A percentile compares a stretch with the other conserved stretches of the same genome.
Conservation (phyloP, 2,888 invertebrate species). For the Drosophila gaucha region DNA sequence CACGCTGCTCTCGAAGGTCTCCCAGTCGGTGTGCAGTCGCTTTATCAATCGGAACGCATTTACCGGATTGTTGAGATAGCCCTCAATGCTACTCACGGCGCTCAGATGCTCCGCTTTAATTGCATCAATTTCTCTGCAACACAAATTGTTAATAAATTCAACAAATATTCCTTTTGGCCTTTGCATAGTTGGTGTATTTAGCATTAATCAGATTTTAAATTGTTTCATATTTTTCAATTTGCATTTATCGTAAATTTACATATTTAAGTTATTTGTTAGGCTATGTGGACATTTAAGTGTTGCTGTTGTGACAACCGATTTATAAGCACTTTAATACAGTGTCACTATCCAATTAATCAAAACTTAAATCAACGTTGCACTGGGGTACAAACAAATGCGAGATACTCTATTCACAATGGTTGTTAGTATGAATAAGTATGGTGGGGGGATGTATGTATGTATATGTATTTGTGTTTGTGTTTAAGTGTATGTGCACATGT, state of each 20-base stretch:
- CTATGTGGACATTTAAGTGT: slow-evolving; percentile 11
- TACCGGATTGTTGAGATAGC: slow-evolving; percentile 95
- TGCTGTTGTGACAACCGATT: slow-evolving; percentile 23
- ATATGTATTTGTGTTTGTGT: too few relatives aligned
- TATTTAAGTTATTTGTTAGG: slow-evolving; percentile 18
- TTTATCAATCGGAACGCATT: slow-evolving; percentile 98
- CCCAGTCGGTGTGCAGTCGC: slow-evolving; percentile 96
- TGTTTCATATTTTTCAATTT: slow-evolving; percentile 47
- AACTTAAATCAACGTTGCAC: background rate
- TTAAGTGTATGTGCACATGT: background rate
- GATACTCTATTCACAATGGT: slow-evolving; percentile 11
- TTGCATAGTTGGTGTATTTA: background rate
- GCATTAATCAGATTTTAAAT: slow-evolving; percentile 46
- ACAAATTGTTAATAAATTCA: slow-evolving; percentile 6
- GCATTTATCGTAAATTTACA: slow-evolving; percentile 45
- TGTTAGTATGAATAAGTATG: too few relatives aligned
- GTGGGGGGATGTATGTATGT: too few relatives aligned
- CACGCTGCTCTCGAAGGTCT: slow-evolving; percentile 90
- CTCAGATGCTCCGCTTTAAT: slow-evolving; percentile 92
- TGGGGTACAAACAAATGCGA: background rate
- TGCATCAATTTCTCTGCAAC: slow-evolving; percentile 85
- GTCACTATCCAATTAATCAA: slow-evolving; percentile 43
- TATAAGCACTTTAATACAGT: slow-evolving; percentile 29
- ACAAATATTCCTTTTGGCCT: slow-evolving; percentile 15
- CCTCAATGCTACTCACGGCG: slow-evolving; percentile 89